Percentiles rank a stretch among this genome's conserved stretches.
phyloP scores from a whole-genome alignment of 2,888 invertebrate genomes.

The Andrena dorsata region DNA sequence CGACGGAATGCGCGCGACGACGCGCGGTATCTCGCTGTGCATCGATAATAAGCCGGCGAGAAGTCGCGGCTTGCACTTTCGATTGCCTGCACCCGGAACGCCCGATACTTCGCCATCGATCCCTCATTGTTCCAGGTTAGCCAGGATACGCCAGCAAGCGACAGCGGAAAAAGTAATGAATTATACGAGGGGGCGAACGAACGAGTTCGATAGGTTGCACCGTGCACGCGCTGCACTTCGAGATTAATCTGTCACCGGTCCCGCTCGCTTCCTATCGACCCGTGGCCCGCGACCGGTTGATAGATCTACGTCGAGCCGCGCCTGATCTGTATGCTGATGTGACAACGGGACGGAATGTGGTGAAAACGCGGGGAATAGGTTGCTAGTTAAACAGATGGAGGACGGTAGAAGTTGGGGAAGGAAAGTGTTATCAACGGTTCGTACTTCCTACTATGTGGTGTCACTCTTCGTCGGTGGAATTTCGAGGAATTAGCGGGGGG shows the following conservation, averaged over 20 bases:
- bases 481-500: slow-evolving; percentile 37
- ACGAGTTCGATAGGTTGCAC: slow-evolving; percentile 56
- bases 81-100: slow-evolving; percentile 41
- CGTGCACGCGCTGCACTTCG: slow-evolving; percentile 68
- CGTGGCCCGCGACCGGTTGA: slow-evolving; percentile 64
- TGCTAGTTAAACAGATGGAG: neutral
- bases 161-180: slow-evolving; percentile 70
- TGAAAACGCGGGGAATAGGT: slow-evolving; percentile 36
- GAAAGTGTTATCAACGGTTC: no score
- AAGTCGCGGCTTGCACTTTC: slow-evolving; percentile 43
- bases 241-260: slow-evolving; percentile 72
- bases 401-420: no score
- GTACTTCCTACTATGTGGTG: neutral
- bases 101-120: slow-evolving; percentile 24
- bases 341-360: slow-evolving; percentile 54
- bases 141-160: slow-evolving; percentile 61
- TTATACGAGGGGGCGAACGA: slow-evolving; percentile 58
- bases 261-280: slow-evolving; percentile 69
- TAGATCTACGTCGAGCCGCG: slow-evolving; percentile 70
- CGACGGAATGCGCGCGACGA: neutral
- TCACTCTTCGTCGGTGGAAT: neutral
- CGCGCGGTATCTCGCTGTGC: neutral
- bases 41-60: slow-evolving; percentile 44
- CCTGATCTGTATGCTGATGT: slow-evolving; percentile 69
- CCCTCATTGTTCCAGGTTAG: slow-evolving; percentile 33